phyloP scores from a whole-genome alignment of 2,888 invertebrate species.

The Eudasyphora cyanicolor region DNA sequence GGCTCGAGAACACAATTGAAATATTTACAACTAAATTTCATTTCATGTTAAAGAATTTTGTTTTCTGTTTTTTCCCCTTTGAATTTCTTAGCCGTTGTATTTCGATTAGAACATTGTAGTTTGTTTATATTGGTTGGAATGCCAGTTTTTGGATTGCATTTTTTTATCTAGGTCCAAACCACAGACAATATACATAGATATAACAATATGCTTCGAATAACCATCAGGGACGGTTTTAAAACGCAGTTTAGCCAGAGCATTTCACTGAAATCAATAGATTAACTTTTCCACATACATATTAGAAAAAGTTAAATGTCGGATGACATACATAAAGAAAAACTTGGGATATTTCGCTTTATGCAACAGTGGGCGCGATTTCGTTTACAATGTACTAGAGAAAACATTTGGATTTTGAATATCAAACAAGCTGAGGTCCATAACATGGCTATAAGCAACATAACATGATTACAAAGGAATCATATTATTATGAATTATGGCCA shows the following conservation, averaged over 20 bases:
- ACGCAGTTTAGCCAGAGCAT: neutral
- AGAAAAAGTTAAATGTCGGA: too few relatives aligned
- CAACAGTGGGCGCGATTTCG: too few relatives aligned
- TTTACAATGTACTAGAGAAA: too few relatives aligned
- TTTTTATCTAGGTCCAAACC: neutral
- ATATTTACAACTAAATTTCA: constrained; percentile 35
- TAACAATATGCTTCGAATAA: neutral
- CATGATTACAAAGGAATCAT: too few relatives aligned
- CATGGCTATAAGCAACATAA: too few relatives aligned
- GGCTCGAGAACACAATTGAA: constrained; percentile 25
- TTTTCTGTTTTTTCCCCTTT: neutral
- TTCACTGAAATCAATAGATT: too few relatives aligned
- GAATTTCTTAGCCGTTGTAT: neutral
- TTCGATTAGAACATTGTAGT: neutral
- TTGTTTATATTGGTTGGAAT: neutral
- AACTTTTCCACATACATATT: too few relatives aligned
- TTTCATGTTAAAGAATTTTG: constrained; percentile 28
- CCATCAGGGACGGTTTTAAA: neutral
- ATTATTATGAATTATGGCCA: too few relatives aligned
- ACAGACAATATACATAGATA: neutral
- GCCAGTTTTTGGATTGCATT: neutral
- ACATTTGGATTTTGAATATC: too few relatives aligned
- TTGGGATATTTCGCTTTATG: too few relatives aligned
- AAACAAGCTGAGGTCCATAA: too few relatives aligned
- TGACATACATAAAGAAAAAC: too few relatives aligned